These are phyloP conservation scores for Gavia stellata DNA, from an alignment of 2,113 vertebrate species.

Conservation along the genomic window DNA sequence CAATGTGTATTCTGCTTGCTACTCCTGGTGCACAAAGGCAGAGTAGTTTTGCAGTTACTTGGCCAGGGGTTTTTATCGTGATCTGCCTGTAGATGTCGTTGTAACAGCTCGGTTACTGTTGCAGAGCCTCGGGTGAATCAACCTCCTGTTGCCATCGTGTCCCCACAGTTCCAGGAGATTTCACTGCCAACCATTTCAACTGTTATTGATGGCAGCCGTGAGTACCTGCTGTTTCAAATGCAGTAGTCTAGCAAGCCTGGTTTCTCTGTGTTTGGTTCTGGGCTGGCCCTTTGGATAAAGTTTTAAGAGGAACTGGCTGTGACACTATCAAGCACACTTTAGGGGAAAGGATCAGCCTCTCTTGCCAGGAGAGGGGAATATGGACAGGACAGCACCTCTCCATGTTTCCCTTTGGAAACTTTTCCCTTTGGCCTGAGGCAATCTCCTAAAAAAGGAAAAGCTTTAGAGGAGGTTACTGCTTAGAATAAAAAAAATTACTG, in stretches of 20 bases:
- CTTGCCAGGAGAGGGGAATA: background rate
- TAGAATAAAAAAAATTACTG: background rate
- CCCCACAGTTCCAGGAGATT: conserved; percentile 91
- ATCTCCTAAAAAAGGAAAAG: background rate
- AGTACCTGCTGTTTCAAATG: conserved; percentile 61
- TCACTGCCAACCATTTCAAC: conserved; percentile 94
- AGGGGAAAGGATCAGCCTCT: background rate
- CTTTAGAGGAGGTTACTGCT: background rate
- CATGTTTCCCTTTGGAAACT: background rate
- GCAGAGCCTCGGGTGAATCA: conserved; percentile 93
- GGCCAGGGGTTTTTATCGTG: background rate
- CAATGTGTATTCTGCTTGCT: background rate
- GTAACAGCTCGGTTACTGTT: conserved; percentile 23
- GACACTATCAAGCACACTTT: background rate
- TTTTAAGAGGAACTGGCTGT: background rate
- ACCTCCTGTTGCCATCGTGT: conserved; percentile 90
- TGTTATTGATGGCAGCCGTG: conserved; percentile 95
- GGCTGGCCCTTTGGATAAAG: background rate
- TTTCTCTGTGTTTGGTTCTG: background rate
- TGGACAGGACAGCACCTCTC: background rate
- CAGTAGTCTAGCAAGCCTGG: background rate
- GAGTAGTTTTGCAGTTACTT: background rate
- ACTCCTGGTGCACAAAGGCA: background rate
- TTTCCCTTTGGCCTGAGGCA: background rate
- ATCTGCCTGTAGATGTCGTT: background rate